Percentiles rank a stretch among this genome's conserved stretches.
Conservation (phyloP, 64 coral and sea anemone genomes). For the Actinia equina region DNA sequence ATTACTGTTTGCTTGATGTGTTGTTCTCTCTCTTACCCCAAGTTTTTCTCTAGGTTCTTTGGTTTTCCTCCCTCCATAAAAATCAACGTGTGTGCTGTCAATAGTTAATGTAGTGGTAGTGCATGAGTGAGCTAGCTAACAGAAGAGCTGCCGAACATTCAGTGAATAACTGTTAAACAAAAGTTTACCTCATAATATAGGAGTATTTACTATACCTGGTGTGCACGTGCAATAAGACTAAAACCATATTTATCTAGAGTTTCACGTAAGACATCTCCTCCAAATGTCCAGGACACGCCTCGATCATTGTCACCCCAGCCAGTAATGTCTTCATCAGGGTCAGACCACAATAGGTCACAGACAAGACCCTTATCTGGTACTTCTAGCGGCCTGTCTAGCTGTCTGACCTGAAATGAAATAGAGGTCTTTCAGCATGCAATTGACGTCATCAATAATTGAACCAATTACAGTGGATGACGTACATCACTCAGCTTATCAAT, state of each 20-base stretch:
- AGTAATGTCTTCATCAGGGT: slow-evolving; percentile 92
- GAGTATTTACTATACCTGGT: slow-evolving; percentile 57
- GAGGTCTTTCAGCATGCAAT: neutral
- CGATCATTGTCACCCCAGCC: slow-evolving; percentile 96
- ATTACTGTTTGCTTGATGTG: too few species aligned
- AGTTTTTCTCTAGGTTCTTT: too few species aligned
- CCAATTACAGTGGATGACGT: too few species aligned
- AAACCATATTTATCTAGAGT: slow-evolving; percentile 74
- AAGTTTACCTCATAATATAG: neutral
- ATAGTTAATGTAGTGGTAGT: too few species aligned
- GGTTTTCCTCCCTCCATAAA: too few species aligned
- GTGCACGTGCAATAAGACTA: slow-evolving; percentile 74
- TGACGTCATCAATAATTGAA: too few species aligned
- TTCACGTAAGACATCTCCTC: slow-evolving; percentile 72
- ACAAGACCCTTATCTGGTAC: slow-evolving; percentile 88
- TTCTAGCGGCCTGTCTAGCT: slow-evolving; percentile 74
- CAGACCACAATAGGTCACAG: slow-evolving; percentile 93
- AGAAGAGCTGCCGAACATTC: too few species aligned
- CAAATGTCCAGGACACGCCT: slow-evolving; percentile 95
- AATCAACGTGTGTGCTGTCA: too few species aligned
- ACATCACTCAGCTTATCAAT: too few species aligned
- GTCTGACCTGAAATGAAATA: slow-evolving; percentile 46
- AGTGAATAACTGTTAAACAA: too few species aligned
- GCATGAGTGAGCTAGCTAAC: too few species aligned
- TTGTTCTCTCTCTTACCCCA: too few species aligned